Base-by-base conservation (phyloP, 2,113 vertebrate species). In the Aegotheles bennettii region DNA sequence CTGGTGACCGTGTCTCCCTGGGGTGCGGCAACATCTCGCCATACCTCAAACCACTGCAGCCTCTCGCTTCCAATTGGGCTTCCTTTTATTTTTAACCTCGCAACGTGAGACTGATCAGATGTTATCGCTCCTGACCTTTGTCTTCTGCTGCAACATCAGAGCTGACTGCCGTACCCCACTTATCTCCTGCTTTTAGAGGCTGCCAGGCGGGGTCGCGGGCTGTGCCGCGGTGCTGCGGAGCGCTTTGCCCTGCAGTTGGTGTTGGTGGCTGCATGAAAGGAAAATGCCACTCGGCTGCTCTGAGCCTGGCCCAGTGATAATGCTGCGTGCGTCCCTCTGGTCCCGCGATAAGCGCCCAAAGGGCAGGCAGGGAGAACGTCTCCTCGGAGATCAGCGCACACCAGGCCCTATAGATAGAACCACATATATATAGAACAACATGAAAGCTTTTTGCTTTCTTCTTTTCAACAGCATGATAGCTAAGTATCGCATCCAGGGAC, bases 401-500 rank as follows among this genome's bases (percentile, higher is more conserved):
- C 97, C 94, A 57, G 53, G 33, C 65, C 78, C 95, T 51, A 25
- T 9, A 84, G 95, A 97, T 97, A 97, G 96, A 93, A 43, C 88
- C 54, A 79, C 64, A 43, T 98, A 98, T 97, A 98, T 98, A 98
- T 97, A 98, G 97, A 97, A 97, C 57, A 29, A 94, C 97, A 96
- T 85, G 96, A 97, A 97, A 97, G 97, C 90, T 13, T 94, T 53
- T 84, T 59, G 92, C 88, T 95, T 80, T 77, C 80, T 88, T 69
- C 95, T 95, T 96, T 95, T 97, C 92, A 95, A 91, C 85, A 48
- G 79, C 33, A n/a, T 9, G 89, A 48, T 40, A 90, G 90, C 79
- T 5, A 31, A 10, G 73, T 76, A 84, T 23, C 85, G 38, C 88
- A 21, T 10, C 83, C 88, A 23, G 43, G 82, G 93, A 80, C 20